Conservation (phyloP, 2,113 vertebrate genomes). For the Poecile atricapillus region DNA sequence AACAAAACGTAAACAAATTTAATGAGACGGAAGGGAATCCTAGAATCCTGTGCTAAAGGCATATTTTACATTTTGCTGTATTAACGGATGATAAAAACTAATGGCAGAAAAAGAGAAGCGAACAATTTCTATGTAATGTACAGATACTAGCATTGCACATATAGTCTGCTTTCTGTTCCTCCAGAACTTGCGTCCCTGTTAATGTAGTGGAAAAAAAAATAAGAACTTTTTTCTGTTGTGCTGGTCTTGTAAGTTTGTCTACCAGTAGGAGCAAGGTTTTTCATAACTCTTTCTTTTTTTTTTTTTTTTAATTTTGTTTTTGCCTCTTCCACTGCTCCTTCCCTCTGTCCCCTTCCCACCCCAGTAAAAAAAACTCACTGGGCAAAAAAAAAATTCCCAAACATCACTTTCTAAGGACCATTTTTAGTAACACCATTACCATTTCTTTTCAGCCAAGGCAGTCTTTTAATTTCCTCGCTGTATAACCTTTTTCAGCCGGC, state of each 20-base stretch:
- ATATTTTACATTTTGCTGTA: slow-evolving; percentile 89
- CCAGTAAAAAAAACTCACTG: slow-evolving; percentile 42
- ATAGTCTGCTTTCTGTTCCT: slow-evolving; percentile 90
- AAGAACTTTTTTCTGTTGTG: slow-evolving; percentile 87
- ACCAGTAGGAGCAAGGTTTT: slow-evolving; percentile 79
- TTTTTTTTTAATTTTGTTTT: background rate
- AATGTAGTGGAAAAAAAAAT: slow-evolving; percentile 85
- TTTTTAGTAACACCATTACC: slow-evolving; percentile 77
- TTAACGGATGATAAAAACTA: slow-evolving; percentile 92
- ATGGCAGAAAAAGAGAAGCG: slow-evolving; percentile 85
- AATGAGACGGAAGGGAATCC: slow-evolving; percentile 79
- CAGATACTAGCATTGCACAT: slow-evolving; percentile 98
- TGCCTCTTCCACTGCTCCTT: background rate
- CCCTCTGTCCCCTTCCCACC: background rate
- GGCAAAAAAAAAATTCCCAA: slow-evolving; percentile 30
- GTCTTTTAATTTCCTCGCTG: slow-evolving; percentile 73
- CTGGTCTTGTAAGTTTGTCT: slow-evolving; percentile 89
- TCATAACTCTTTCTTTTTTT: slow-evolving; percentile 21
- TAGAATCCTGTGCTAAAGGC: slow-evolving; percentile 85
- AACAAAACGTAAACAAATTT: slow-evolving; percentile 66
- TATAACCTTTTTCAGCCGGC: slow-evolving; percentile 72
- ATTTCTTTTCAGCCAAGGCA: slow-evolving; percentile 74
- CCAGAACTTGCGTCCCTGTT: slow-evolving; percentile 91
- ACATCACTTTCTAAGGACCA: slow-evolving; percentile 74
- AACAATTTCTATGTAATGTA: slow-evolving; percentile 99